Evolutionary conservation across 1,140 invertebrate species (phyloP).

Genomic region (Drosophila arawakana): DNA sequence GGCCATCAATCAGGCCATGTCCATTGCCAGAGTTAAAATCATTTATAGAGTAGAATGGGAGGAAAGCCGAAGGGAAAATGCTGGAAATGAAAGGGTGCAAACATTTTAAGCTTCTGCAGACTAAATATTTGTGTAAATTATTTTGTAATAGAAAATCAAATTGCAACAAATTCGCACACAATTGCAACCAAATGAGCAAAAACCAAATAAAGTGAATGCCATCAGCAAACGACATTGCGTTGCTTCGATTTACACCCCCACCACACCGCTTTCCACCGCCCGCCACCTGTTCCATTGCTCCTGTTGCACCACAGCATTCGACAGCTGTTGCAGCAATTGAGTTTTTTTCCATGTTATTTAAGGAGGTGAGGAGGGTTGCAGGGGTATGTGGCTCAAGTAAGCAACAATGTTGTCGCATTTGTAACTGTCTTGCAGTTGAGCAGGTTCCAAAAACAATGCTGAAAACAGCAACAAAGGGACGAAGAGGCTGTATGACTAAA

Average conservation of each 20-base stretch:
- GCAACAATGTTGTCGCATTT: slow-evolving; percentile 81
- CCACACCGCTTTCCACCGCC: too few species aligned
- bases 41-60: not conserved
- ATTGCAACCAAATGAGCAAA: slow-evolving; percentile 72
- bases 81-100: not conserved
- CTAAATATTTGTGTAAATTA: slow-evolving; percentile 68
- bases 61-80: not conserved
- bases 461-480: not conserved
- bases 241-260: slow-evolving; percentile 62
- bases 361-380: too few species aligned
- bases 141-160: slow-evolving; percentile 80
- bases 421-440: slow-evolving; percentile 76
- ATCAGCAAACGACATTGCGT: slow-evolving; percentile 71
- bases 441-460: slow-evolving; percentile 44
- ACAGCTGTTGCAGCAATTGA: slow-evolving; percentile 61
- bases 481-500: not conserved
- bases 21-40: not conserved
- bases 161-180: slow-evolving; percentile 80
- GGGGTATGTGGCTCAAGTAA: not conserved
- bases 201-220: slow-evolving; percentile 72
- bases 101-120: slow-evolving; percentile 10
- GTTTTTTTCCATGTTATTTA: slow-evolving; percentile 9
- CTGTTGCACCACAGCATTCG: slow-evolving; percentile 28
- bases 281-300: not conserved
- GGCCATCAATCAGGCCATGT: slow-evolving; percentile 21